Evolutionary conservation across 2,113 vertebrate species (phyloP), one percentile per base, ranked within the genome.

Genomic region (Scomber scombrus): DNA sequence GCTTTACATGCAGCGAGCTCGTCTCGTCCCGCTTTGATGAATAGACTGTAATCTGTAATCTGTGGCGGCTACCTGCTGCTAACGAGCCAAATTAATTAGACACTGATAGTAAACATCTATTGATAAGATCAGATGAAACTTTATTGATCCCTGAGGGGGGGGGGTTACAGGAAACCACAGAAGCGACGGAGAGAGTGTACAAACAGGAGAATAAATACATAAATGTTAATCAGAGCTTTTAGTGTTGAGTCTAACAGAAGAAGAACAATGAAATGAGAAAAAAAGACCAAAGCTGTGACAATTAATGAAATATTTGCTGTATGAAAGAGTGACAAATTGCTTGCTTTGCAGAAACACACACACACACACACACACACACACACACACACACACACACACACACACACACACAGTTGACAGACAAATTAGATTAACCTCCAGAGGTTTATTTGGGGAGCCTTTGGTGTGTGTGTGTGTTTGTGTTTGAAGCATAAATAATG

Each of bases 11-110:
- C 69, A 49, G 21, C 16, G 0, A 0, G 3, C 62, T 61, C 1
- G 0, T 56, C 57, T 73, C 1, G 1, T 26, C 16, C 13, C 0
- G 34, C 84, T 81, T 74, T 85, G 84, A 83, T 82, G 67, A 89
- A 86, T 78, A 56, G 62, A 82, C 72, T 66, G 66, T 71, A 77
- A 86, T 85, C 78, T 83, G 75, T 76, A 75, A 86, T 87, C 82
- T 85, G 62, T 21, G 12, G 60, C 34, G 10, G 54, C 64, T 86
- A 87, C 84, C 85, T 78, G 86, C 84, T 71, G 72, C 84, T 87
- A 88, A 92, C 67, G 58, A 88, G 85, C 71, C 66, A 87, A 89
- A 91, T 85, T 87, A 86, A 92, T 92, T 92, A 90, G 89, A 84
- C 54, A 26, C 58, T 58, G 46, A 82, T 66, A 60, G 88, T 81